Evolutionary conservation across 2,888 invertebrate species (phyloP), one percentile per base, ranked within the genome.

Genomic region (Lepidochitona cinerea): DNA sequence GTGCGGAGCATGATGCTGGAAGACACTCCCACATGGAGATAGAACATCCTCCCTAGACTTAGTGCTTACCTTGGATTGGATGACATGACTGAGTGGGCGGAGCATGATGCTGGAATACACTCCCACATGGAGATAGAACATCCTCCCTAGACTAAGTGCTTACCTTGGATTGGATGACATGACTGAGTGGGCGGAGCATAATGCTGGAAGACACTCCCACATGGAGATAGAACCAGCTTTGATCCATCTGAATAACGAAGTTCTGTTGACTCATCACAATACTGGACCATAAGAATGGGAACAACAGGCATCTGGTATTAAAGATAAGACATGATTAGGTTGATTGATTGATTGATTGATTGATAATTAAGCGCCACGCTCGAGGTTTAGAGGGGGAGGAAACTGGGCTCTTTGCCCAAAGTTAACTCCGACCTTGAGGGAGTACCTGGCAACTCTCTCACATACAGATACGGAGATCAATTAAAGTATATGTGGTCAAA

Each of bases 51-150:
- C n/a, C n/a, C n/a, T n/a, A n/a, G n/a, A n/a, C n/a, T n/a, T n/a
- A n/a, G n/a, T n/a, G n/a, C 65, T 71, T 77, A 87, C 87, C 84
- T 75, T 83, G 81, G n/a, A 82, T 76, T 18, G 87, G 86, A 72
- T 87, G 87, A 6, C 81, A 71, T 1, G 70, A 70, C 37, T 74
- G 76, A 49, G 78, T 59, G 18, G 81, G 78, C 33, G 79, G 77
- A 53, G 80, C 76, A 70, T 84, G 80, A 74, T 87, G 83, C 12
- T 82, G 75, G 78, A 89, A 88, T 29, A 83, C 76, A 6, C 86
- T 77, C 3, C 88, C 88, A 82, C 89, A 89, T 9, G 89, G 84
- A 7, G 88, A 84, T 35, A 89, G 69, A n/a, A n/a, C n/a, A n/a
- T n/a, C n/a, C n/a, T n/a, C n/a, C n/a, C n/a, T n/a, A n/a, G n/a